Base-by-base conservation (phyloP, 2,797 vertebrate genomes). In the Mus caroli region DNA sequence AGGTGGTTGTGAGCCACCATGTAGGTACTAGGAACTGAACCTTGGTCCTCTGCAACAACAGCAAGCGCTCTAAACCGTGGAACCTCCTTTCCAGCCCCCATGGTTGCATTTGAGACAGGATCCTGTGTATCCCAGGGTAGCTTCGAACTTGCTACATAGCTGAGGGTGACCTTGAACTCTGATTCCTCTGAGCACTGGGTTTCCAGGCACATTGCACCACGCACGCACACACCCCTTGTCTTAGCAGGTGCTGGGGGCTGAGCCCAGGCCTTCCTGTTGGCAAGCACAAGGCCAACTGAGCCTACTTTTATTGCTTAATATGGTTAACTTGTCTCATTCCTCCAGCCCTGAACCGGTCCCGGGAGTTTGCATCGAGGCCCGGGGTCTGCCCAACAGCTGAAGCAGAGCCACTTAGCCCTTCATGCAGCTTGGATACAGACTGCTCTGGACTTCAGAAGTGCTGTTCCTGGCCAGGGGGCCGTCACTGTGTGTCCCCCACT, bases 391-490 rank as follows among this genome's bases (percentile, higher is more conserved):
- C 99, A 24, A 0, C 0, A 31, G 87, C 83, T 60, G 89, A 80
- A 40, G 92, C 43, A 4, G 98, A 97, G 84, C 71, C 34, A 12
- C 91, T 79, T 91, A 83, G 93, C 86, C 94, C 92, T 40, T 85
- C 76, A 10, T 99, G 99, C 91, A 96, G 95, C 50, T 98, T 98
- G 96, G 99, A 99, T 91, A 94, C 97, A 9, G 99, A 99, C 97
- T 99, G 99, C 97, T 99, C 99, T 31, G 99, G 98, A 80, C 98
- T 99, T 98, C 98, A 99, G 97, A 99, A 99, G 98, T 99, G 99
- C 98, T 99, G 99, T 97, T 97, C 94, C 86, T 96, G 91, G 52
- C 95, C 95, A 9, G 97, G 95, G 92, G 98, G 96, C 92, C 90
- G 17, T 92, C 88, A 20, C 91, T 99, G 98, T 56, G 34, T 94